These are phyloP conservation scores for Meloidogyne exigua DNA, from an alignment of 1,140 invertebrate species.

Conservation along the genomic window DNA sequence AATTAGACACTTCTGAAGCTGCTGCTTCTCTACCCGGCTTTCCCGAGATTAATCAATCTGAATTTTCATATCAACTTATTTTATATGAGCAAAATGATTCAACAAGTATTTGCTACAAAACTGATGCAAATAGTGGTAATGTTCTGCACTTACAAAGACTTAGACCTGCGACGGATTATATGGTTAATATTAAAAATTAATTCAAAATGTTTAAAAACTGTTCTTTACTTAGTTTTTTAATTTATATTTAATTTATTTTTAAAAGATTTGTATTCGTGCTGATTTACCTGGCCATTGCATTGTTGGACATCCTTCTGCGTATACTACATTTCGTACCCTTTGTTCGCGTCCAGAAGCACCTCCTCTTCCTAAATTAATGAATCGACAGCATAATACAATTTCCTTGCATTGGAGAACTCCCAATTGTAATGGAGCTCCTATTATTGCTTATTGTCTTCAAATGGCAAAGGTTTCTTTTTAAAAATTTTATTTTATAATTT, in stretches of 20 bases:
- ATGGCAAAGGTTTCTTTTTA: conserved; percentile 46
- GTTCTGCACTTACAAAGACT: conserved; percentile 35
- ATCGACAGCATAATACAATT: conserved; percentile 33
- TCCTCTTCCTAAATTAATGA: conserved; percentile 28
- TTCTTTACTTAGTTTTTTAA: no score
- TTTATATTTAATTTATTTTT: neutral
- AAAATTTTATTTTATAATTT: neutral
- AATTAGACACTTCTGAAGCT: conserved; percentile 59
- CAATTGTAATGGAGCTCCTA: conserved; percentile 42
- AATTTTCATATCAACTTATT: conserved; percentile 56
- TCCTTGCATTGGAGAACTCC: conserved; percentile 42
- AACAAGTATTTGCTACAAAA: conserved; percentile 23
- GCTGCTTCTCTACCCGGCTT: conserved; percentile 58
- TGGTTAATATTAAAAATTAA: conserved; percentile 10
- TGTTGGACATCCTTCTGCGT: conserved; percentile 45
- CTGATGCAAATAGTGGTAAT: conserved; percentile 36
- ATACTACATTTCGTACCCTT: conserved; percentile 46
- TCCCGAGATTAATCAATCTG: conserved; percentile 57
- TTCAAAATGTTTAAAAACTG: no score
- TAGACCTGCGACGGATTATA: conserved; percentile 51
- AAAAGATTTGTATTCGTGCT: conserved; percentile 47
- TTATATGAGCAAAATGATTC: conserved; percentile 40
- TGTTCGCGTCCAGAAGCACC: conserved; percentile 45
- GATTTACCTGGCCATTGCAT: conserved; percentile 51
- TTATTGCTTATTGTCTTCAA: conserved; percentile 43